These are phyloP conservation scores for Apocrypta bakeri DNA, from an alignment of 1,140 invertebrate species.

Conservation along the genomic window DNA sequence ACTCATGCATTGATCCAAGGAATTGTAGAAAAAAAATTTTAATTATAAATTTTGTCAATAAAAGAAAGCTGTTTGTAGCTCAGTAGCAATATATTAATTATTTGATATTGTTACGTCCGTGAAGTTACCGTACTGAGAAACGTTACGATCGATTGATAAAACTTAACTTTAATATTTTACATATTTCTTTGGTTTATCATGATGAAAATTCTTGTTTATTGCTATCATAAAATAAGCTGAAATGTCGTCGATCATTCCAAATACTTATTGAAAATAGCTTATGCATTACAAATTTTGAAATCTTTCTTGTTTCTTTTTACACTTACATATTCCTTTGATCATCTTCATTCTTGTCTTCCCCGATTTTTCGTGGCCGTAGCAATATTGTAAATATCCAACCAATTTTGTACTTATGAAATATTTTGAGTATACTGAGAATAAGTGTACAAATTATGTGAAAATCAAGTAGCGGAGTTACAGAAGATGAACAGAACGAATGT, in stretches of 20 bases:
- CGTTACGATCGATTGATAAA: no score
- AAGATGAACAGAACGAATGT: slow-evolving; percentile 32
- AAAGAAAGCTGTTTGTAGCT: neutral
- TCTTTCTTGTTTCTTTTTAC: neutral
- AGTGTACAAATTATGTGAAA: slow-evolving; percentile 51
- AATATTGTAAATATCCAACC: slow-evolving; percentile 47
- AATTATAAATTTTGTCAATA: slow-evolving; percentile 12
- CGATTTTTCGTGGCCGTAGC: neutral
- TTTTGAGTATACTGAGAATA: slow-evolving; percentile 31
- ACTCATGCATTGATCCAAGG: neutral
- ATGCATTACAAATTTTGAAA: no score
- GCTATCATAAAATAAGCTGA: neutral
- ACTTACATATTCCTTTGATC: neutral
- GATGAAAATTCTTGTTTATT: neutral
- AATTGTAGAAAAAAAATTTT: slow-evolving; percentile 13
- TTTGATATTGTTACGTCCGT: neutral
- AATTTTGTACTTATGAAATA: slow-evolving; percentile 53
- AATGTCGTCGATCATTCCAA: no score
- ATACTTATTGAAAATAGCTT: no score
- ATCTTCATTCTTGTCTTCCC: neutral
- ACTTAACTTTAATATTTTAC: neutral
- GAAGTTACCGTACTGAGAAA: no score
- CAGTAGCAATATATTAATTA: slow-evolving; percentile 21
- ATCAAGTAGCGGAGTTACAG: slow-evolving; percentile 42
- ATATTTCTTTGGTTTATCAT: neutral